Evolutionary conservation across 2,888 invertebrate species (phyloP).

Genomic region (Flexamia atlantica): DNA sequence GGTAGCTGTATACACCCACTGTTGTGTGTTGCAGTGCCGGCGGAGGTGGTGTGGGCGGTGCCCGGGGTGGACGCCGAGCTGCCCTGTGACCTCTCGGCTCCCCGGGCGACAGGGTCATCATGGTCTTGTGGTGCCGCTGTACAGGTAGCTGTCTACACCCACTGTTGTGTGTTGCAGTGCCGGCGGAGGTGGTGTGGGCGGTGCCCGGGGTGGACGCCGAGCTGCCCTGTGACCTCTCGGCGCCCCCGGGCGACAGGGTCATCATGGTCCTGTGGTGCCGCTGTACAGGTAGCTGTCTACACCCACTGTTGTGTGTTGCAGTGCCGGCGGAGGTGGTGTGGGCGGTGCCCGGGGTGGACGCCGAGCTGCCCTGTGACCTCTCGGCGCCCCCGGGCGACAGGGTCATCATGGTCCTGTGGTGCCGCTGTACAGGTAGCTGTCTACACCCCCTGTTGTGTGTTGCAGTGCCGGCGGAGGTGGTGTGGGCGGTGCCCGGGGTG

Average conservation of each 20-base stretch:
- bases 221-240: constrained; percentile 90
- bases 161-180: constrained; percentile 80
- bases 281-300: constrained; percentile 41
- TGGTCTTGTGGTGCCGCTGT: constrained; percentile 85
- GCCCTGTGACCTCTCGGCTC: constrained; percentile 90
- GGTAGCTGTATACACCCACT: too few species aligned
- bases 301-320: too few species aligned
- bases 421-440: constrained; percentile 35
- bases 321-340: constrained; percentile 84
- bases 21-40: constrained; percentile 80
- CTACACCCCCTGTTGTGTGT: too few species aligned
- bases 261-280: constrained; percentile 88
- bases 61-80: constrained; percentile 88
- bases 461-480: constrained; percentile 83
- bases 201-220: constrained; percentile 88
- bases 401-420: constrained; percentile 91
- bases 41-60: too few species aligned
- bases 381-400: constrained; percentile 83
- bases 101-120: constrained; percentile 84
- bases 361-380: constrained; percentile 90
- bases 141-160: too few species aligned
- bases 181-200: too few species aligned
- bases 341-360: constrained; percentile 86
- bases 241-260: constrained; percentile 83
- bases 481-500: too few species aligned